These are phyloP conservation scores for Lipotes vexillifer DNA, from an alignment of 2,113 vertebrate genomes.

Conservation along the genomic window DNA sequence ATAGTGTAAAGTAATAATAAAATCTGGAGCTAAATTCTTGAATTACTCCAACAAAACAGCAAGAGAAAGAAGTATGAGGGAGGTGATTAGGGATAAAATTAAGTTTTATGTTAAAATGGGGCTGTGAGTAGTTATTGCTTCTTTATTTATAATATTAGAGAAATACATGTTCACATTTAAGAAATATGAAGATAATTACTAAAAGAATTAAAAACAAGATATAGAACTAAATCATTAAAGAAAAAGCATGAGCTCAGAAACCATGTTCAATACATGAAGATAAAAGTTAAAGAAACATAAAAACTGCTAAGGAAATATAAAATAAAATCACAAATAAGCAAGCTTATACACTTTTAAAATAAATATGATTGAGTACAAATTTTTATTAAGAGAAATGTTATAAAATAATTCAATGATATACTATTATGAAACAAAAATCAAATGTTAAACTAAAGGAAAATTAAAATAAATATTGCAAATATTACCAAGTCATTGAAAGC, in stretches of 20 bases:
- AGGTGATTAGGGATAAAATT: not conserved
- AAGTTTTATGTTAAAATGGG: not conserved
- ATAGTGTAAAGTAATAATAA: not conserved
- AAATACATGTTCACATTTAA: not conserved
- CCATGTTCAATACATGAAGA: not conserved
- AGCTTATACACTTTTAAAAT: not conserved
- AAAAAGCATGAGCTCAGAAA: not conserved
- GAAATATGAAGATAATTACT: not conserved
- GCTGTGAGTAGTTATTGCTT: not conserved
- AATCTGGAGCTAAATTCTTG: not conserved
- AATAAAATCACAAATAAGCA: not conserved
- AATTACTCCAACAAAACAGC: not conserved
- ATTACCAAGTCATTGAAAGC: not conserved
- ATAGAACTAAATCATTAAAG: not conserved
- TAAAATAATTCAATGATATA: not conserved
- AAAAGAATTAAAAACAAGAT: not conserved
- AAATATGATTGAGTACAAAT: not conserved
- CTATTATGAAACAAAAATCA: not conserved
- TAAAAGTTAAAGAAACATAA: not conserved
- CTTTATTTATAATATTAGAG: not conserved
- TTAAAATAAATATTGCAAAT: not conserved
- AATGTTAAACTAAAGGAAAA: not conserved
- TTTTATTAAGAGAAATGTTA: not conserved
- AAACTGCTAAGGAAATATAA: not conserved
- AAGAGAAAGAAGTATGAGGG: not conserved